Evolutionary conservation across 2,113 vertebrate genomes (phyloP).

Genomic region (Platycercus adscitus): DNA sequence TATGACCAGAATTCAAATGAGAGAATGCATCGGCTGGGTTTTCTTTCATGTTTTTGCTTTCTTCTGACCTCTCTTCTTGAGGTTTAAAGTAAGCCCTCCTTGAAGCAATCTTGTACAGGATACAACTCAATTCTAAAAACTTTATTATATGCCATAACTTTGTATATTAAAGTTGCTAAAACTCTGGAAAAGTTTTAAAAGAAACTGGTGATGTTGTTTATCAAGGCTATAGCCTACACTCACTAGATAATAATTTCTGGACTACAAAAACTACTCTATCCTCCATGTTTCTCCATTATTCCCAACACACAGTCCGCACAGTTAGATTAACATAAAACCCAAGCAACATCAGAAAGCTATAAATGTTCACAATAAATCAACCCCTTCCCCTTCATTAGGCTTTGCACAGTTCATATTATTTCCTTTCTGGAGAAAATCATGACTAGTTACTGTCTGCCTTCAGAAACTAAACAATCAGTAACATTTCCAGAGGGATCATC

Average conservation of each 20-base stretch:
- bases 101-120: background rate
- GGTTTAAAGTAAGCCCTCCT: background rate
- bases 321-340: background rate
- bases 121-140: background rate
- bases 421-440: constrained; percentile 27
- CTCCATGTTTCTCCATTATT: background rate
- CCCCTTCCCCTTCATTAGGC: background rate
- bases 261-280: background rate
- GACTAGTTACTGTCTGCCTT: constrained; percentile 7
- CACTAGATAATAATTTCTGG: background rate
- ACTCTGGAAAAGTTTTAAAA: background rate
- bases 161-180: background rate
- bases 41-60: background rate
- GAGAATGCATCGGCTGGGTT: background rate
- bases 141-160: background rate
- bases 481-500: constrained; percentile 10
- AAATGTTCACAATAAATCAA: background rate
- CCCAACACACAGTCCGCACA: background rate
- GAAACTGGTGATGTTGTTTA: background rate
- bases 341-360: background rate
- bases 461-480: background rate
- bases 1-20: background rate
- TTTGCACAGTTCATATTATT: background rate
- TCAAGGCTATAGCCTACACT: background rate
- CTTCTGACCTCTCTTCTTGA: background rate